Conservation (phyloP, 2,888 invertebrate species). For the Andrena minutula region DNA sequence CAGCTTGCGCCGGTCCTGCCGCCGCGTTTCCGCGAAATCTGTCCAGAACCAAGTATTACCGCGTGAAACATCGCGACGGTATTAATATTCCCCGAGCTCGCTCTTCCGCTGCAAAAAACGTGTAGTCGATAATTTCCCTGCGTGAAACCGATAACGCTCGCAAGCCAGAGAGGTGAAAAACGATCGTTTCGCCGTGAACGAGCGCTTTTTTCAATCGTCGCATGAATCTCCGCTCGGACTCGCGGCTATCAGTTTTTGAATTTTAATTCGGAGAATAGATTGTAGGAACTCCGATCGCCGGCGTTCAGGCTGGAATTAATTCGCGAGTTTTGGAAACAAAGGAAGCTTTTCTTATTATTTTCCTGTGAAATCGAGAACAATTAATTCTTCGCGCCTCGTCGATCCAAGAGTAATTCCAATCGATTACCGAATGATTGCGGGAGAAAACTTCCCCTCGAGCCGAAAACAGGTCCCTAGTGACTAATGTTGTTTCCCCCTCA, state of each 20-base stretch:
- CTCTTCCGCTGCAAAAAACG: constrained; percentile 3
- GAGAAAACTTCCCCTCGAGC: background rate
- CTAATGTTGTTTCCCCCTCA: constrained; percentile 63
- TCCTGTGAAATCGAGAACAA: background rate
- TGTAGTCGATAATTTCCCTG: constrained; percentile 23
- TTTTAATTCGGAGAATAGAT: background rate
- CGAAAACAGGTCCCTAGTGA: constrained; percentile 39
- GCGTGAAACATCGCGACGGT: constrained; percentile 6
- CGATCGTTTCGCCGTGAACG: background rate
- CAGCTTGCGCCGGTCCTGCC: background rate
- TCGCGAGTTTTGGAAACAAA: background rate
- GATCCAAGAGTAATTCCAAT: constrained; percentile 61
- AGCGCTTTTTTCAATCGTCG: background rate
- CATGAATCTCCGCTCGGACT: background rate
- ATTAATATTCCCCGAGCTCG: constrained; percentile 28
- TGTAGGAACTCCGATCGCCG: background rate
- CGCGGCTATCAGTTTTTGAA: constrained; percentile 10
- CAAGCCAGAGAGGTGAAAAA: constrained; percentile 5
- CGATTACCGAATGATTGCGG: constrained; percentile 52
- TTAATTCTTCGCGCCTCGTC: background rate
- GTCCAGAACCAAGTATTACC: constrained; percentile 4
- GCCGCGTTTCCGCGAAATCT: constrained; percentile 32
- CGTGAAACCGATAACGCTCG: constrained; percentile 7
- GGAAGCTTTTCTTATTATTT: background rate
- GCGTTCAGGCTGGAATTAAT: background rate